Evolutionary conservation across 1,140 invertebrate species (phyloP).

Genomic region (Dryas iulia): DNA sequence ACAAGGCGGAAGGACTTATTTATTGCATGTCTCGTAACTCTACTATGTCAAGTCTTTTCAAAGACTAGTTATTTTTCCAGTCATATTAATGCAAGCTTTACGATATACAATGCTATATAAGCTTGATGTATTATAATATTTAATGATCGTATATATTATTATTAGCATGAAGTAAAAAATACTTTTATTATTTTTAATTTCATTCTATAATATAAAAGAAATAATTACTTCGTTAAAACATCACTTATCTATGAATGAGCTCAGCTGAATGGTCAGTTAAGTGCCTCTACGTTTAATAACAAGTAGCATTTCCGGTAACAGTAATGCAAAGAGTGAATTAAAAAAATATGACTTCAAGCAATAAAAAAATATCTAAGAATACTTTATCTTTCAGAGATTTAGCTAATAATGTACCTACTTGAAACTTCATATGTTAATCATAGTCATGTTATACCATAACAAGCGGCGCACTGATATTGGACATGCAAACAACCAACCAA

Average conservation of each 20-base stretch:
- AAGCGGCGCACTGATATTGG: not conserved
- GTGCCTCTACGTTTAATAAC: not conserved
- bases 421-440: not conserved
- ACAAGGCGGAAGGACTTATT: conserved; percentile 34
- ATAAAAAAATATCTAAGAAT: not conserved
- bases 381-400: not conserved
- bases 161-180: too few species aligned
- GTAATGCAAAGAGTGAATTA: not conserved
- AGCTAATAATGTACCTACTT: not conserved
- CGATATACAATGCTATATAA: too few species aligned
- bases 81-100: not conserved
- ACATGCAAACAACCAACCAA: not conserved
- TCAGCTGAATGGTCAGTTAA: not conserved
- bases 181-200: too few species aligned
- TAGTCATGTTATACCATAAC: not conserved
- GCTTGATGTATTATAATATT: too few species aligned
- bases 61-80: not conserved
- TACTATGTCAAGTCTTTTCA: conserved; percentile 7
- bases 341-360: not conserved
- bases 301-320: not conserved
- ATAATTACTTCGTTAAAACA: not conserved
- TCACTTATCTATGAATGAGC: conserved; percentile 3
- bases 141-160: too few species aligned
- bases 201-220: not conserved
- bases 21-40: conserved; percentile 20